Conservation (phyloP, 2,888 invertebrate species). For the Chrysopilus asiliformis region DNA sequence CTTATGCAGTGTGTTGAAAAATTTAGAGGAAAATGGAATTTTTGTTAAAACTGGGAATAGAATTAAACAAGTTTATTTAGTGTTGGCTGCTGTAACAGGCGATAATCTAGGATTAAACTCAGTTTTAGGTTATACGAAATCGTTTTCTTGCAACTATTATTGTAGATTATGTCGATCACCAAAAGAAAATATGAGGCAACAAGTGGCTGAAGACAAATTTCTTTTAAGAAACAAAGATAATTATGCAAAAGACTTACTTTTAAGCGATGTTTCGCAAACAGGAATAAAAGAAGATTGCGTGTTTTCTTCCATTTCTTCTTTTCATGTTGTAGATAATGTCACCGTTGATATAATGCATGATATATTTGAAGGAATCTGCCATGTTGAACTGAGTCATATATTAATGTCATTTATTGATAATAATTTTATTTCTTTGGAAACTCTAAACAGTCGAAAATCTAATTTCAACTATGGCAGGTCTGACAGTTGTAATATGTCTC, state of each 20-base stretch:
- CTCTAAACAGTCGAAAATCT: constrained; percentile 8
- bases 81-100: constrained; percentile 2
- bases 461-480: constrained; percentile 6
- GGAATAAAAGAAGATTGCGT: constrained; percentile 4
- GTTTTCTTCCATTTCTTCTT: constrained; percentile 20
- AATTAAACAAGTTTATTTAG: neutral
- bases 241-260: constrained; percentile 3
- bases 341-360: constrained; percentile 15
- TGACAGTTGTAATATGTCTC: constrained; percentile 4
- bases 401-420: constrained; percentile 11
- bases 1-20: constrained; percentile 3
- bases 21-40: constrained; percentile 9
- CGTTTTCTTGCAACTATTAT: constrained; percentile 5
- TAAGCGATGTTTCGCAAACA: constrained; percentile 3
- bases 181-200: neutral
- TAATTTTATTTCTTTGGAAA: constrained; percentile 6
- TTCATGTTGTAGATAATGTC: constrained; percentile 7
- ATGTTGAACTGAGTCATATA: constrained; percentile 9
- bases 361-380: constrained; percentile 13
- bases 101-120: constrained; percentile 6
- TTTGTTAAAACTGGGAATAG: neutral
- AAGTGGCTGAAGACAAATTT: constrained; percentile 1
- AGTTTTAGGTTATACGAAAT: constrained; percentile 1
- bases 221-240: constrained; percentile 2
- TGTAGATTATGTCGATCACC: constrained; percentile 5